Conservation (phyloP, 2,113 vertebrate genomes). For the Gorsachius goisagi region DNA sequence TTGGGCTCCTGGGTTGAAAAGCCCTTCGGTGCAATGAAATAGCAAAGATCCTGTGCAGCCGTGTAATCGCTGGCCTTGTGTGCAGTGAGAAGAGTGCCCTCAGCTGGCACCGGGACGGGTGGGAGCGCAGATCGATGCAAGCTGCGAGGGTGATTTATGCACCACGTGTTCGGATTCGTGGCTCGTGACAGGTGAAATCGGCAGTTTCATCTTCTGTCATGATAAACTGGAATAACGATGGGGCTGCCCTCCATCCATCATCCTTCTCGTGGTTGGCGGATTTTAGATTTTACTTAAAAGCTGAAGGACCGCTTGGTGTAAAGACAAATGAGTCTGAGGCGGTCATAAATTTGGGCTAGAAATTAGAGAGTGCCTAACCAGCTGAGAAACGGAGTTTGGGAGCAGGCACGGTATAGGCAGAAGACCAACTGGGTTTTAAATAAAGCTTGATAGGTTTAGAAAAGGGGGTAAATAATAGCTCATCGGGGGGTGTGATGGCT, state of each 20-base stretch:
- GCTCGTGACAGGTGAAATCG: neutral
- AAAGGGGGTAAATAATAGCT: neutral
- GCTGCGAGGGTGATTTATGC: neutral
- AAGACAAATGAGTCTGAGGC: neutral
- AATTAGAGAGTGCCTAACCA: neutral
- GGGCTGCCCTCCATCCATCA: neutral
- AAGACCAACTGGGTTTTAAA: neutral
- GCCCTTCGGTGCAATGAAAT: neutral
- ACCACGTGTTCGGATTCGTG: accelerated
- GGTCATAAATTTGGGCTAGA: neutral
- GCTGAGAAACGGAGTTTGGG: neutral
- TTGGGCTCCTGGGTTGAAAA: neutral
- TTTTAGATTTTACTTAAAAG: neutral
- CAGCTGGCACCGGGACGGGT: neutral
- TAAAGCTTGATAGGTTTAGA: neutral
- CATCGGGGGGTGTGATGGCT: neutral
- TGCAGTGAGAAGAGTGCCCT: neutral
- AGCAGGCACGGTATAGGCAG: neutral
- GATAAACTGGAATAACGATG: neutral
- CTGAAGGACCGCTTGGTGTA: neutral
- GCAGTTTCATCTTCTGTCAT: neutral
- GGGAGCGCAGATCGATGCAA: accelerated
- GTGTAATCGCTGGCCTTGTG: neutral
- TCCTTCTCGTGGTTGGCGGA: neutral
- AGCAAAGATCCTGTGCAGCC: neutral